Evolutionary conservation across 2,113 vertebrate species (phyloP).

Genomic region (Clarias gariepinus): DNA sequence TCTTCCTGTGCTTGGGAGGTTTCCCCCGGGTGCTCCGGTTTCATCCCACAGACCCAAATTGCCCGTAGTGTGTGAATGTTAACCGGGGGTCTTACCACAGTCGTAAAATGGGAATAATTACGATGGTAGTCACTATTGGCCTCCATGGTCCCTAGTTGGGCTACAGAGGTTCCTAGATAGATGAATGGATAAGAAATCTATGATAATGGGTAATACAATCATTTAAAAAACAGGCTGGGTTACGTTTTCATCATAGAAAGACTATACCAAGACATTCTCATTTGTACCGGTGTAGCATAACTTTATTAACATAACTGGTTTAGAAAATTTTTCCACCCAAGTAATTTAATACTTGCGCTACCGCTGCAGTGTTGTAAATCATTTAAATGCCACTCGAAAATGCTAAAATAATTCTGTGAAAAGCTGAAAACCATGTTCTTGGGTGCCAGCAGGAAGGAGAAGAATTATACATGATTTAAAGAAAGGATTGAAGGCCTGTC

Average conservation of each 20-base stretch:
- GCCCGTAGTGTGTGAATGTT: too few relatives aligned
- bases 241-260: neutral
- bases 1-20: too few relatives aligned
- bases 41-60: too few relatives aligned
- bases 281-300: neutral
- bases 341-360: neutral
- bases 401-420: neutral
- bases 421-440: neutral
- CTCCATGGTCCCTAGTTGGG: too few relatives aligned
- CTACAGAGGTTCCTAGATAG: too few relatives aligned
- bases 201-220: too few relatives aligned
- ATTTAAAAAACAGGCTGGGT: neutral
- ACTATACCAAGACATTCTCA: neutral
- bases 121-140: too few relatives aligned
- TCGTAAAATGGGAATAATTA: too few relatives aligned
- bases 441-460: neutral
- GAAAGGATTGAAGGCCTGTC: neutral
- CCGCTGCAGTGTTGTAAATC: neutral
- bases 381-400: conserved; percentile 3
- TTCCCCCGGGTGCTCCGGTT: too few relatives aligned
- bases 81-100: too few relatives aligned
- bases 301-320: neutral
- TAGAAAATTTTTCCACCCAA: neutral
- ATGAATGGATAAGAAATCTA: too few relatives aligned
- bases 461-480: neutral